These are phyloP conservation scores for Suncus etruscus DNA, from an alignment of 2,113 vertebrate genomes.

Conservation along the genomic window DNA sequence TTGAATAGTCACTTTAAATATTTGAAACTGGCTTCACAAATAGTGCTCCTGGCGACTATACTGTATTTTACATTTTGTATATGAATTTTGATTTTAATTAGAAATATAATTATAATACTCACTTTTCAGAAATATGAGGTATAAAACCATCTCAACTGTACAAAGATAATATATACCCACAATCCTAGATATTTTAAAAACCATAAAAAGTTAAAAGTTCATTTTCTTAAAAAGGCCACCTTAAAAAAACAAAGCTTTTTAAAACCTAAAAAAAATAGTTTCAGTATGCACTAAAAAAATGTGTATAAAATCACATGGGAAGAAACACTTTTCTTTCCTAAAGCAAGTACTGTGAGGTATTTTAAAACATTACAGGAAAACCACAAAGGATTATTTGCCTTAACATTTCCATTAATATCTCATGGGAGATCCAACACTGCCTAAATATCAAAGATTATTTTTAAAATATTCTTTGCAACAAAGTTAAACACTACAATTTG, in stretches of 20 bases:
- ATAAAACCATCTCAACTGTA: not conserved
- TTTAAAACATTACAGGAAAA: conserved; percentile 52
- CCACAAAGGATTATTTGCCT: conserved; percentile 62
- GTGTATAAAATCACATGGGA: conserved; percentile 40
- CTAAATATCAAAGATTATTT: conserved; percentile 67
- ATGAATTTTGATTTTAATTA: conserved; percentile 24
- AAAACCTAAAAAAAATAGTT: conserved; percentile 20
- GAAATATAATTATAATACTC: not conserved
- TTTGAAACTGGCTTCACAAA: not conserved
- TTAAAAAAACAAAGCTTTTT: not conserved
- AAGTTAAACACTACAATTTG: conserved; percentile 69
- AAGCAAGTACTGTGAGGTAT: conserved; percentile 42
- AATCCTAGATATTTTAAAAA: conserved; percentile 54
- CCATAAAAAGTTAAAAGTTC: not conserved
- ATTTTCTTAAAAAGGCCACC: too few relatives aligned
- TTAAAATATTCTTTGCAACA: conserved; percentile 64
- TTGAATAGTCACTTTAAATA: not conserved
- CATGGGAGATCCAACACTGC: conserved; percentile 43
- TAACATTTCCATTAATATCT: conserved; percentile 63
- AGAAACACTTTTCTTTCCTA: conserved; percentile 51
- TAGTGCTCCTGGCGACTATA: not conserved
- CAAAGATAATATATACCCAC: not conserved
- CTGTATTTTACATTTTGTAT: not conserved
- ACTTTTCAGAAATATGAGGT: conserved; percentile 31
- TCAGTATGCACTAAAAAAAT: conserved; percentile 36